A percentile compares a stretch with the other conserved stretches of the same genome.
Evolutionary conservation across 2,113 vertebrate genomes (phyloP).

Genomic region (Rhadina sibilatrix): DNA sequence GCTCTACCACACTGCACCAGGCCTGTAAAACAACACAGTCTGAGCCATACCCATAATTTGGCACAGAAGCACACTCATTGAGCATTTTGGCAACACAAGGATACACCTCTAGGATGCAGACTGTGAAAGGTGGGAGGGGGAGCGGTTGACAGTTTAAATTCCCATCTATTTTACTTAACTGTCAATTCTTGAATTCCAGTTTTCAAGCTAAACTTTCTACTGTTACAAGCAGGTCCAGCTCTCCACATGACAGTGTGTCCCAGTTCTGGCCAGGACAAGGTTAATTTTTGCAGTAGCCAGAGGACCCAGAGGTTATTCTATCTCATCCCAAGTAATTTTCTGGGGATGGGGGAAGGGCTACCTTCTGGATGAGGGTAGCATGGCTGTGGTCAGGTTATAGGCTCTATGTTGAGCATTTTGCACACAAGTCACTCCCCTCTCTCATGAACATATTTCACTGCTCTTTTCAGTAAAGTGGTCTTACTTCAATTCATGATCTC

Average conservation of each 20-base stretch:
- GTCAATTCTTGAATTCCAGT: neutral
- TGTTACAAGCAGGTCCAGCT: neutral
- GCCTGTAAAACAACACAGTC: neutral
- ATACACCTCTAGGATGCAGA: neutral
- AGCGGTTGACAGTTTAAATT: neutral
- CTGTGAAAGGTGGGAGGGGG: fast-evolving
- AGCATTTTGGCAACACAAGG: neutral
- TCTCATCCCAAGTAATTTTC: neutral
- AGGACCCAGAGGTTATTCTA: neutral
- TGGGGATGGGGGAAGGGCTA: neutral
- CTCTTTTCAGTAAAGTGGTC: neutral
- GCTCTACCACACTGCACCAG: neutral
- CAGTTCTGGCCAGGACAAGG: neutral
- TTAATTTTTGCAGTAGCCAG: neutral
- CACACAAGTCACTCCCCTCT: neutral
- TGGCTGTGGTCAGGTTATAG: neutral
- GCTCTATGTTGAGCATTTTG: neutral
- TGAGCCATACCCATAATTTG: neutral
- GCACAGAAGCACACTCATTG: neutral
- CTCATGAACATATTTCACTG: neutral
- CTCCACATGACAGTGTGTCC: neutral
- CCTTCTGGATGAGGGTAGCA: neutral
- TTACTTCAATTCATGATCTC: neutral
- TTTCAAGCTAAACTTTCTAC: neutral
- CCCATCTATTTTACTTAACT: neutral